Conservation (phyloP, 2,888 invertebrate species). For the Harpalus rubripes region DNA sequence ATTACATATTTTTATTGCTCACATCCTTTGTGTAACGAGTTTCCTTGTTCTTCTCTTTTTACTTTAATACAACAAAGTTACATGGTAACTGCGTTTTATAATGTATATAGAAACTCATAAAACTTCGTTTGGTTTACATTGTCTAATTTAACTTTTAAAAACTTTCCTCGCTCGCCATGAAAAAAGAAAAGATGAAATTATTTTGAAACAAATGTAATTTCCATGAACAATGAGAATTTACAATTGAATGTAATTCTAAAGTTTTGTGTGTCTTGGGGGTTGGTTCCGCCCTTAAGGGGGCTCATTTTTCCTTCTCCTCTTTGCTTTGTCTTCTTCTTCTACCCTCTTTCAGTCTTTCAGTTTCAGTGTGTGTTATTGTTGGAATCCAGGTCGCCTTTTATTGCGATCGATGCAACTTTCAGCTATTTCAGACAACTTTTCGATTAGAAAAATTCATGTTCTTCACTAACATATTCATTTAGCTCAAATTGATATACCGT, state of each 20-base stretch:
- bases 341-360: conserved; percentile 16
- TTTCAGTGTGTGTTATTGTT: conserved; percentile 52
- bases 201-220: conserved; percentile 76
- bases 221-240: conserved; percentile 72
- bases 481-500: too few species aligned
- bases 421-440: conserved; percentile 52
- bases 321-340: conserved; percentile 36
- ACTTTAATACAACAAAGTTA: conserved; percentile 71
- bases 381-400: conserved; percentile 56
- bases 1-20: conserved; percentile 71
- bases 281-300: conserved; percentile 4
- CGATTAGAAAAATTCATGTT: conserved; percentile 14
- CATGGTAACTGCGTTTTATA: conserved; percentile 75
- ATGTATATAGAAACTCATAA: conserved; percentile 75
- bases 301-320: conserved; percentile 40
- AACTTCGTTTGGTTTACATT: conserved; percentile 76
- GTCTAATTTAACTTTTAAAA: conserved; percentile 76
- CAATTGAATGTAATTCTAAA: conserved; percentile 72
- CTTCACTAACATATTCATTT: too few species aligned
- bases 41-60: conserved; percentile 69
- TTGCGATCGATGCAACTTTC: conserved; percentile 53
- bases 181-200: conserved; percentile 74
- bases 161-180: conserved; percentile 68
- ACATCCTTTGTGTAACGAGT: conserved; percentile 71
- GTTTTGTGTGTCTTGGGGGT: conserved; percentile 67